phyloP scores from a whole-genome alignment of 92 coral and sea anemone species.

The Palythoa caribaeorum region DNA sequence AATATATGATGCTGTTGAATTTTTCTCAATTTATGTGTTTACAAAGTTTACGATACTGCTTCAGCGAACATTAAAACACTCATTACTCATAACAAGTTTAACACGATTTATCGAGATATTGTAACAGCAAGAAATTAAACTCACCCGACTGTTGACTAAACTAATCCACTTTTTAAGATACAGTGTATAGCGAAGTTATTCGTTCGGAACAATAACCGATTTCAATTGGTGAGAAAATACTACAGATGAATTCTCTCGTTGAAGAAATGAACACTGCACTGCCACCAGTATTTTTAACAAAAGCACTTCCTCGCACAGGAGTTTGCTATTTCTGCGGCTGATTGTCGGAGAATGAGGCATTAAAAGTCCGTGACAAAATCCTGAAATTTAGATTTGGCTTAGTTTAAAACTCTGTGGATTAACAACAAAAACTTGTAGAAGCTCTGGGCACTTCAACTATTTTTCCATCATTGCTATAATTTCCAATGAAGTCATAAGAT shows the following conservation, averaged over 20 bases:
- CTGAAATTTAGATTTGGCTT: constrained; percentile 18
- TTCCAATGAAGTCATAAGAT: constrained; percentile 8
- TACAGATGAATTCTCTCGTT: background rate
- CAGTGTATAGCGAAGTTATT: background rate
- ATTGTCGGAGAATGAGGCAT: constrained; percentile 10
- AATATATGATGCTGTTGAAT: background rate
- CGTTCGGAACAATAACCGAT: background rate
- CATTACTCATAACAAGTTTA: background rate
- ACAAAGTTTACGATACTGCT: background rate
- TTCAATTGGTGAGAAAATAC: background rate
- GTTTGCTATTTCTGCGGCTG: background rate
- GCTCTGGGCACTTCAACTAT: background rate
- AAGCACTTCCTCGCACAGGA: background rate
- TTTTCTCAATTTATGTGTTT: constrained; percentile 10
- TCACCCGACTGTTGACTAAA: constrained; percentile 37
- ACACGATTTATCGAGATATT: background rate
- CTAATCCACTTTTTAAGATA: background rate
- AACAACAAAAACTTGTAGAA: background rate
- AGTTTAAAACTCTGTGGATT: constrained; percentile 4
- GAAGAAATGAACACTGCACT: background rate
- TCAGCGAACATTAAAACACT: constrained; percentile 19
- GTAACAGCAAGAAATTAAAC: constrained; percentile 6
- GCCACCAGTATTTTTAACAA: background rate
- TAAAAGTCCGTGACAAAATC: background rate
- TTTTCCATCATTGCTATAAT: constrained; percentile 5